Evolutionary conservation across 2,113 vertebrate genomes (phyloP).

Genomic region (Pituophis catenifer): DNA sequence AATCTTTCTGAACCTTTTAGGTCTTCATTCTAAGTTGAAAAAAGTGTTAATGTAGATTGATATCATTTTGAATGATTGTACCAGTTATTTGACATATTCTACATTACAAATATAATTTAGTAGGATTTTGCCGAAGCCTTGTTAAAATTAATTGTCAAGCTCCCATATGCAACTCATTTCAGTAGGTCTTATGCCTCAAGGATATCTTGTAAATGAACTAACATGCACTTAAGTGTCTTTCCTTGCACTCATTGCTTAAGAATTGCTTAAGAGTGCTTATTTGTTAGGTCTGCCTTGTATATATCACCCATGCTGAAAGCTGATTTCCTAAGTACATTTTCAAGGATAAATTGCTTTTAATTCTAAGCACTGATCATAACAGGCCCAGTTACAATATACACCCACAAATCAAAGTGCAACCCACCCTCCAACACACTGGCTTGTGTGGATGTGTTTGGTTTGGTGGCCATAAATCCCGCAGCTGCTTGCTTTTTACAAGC

Average conservation of each 20-base stretch:
- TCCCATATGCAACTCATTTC: not conserved
- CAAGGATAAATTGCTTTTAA: not conserved
- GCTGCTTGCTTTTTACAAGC: constrained; percentile 31
- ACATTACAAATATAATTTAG: not conserved
- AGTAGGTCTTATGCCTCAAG: not conserved
- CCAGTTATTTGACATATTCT: not conserved
- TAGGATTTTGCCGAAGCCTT: no score
- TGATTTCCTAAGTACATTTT: not conserved
- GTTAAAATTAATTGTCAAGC: not conserved
- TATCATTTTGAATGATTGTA: not conserved
- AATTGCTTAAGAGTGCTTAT: not conserved
- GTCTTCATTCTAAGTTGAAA: not conserved
- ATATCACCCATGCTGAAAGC: not conserved
- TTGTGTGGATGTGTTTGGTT: constrained; percentile 3
- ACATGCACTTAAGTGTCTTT: not conserved
- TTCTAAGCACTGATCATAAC: not conserved
- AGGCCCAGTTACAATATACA: not conserved
- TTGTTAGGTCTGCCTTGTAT: not conserved
- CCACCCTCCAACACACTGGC: not conserved
- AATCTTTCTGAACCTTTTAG: not conserved
- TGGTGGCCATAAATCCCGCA: constrained; percentile 24
- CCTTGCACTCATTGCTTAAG: not conserved
- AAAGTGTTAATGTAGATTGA: not conserved
- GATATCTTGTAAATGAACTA: not conserved
- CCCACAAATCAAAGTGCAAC: not conserved